Evolutionary conservation across 2,113 vertebrate species (phyloP).

Genomic region (Nothoprocta pentlandii): DNA sequence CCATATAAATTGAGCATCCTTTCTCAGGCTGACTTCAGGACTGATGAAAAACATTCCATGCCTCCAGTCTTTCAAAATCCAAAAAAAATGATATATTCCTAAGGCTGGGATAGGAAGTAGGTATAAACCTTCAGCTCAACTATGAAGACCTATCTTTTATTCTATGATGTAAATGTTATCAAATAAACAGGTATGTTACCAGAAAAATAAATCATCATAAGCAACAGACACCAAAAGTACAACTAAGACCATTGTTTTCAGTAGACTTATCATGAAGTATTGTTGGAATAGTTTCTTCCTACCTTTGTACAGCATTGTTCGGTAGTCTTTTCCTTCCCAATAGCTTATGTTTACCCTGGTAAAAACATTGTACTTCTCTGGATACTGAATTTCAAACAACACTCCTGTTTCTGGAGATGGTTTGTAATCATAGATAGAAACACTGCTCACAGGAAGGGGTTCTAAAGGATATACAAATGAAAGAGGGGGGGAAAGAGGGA

Average conservation of each 20-base stretch:
- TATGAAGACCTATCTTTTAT: background rate
- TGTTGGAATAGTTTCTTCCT: background rate
- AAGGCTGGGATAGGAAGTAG: background rate
- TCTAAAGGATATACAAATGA: constrained; percentile 75
- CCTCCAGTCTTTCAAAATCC: background rate
- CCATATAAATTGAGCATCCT: fast-evolving
- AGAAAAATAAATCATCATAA: background rate
- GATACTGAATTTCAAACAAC: constrained; percentile 91
- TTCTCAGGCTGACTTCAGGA: background rate
- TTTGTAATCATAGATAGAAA: constrained; percentile 88
- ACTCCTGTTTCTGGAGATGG: constrained; percentile 94
- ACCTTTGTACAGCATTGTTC: constrained; percentile 96
- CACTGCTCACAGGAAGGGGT: constrained; percentile 89
- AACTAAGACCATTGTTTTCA: background rate
- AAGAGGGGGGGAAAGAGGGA: background rate
- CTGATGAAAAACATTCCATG: background rate
- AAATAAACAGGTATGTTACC: background rate
- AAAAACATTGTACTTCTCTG: constrained; percentile 89
- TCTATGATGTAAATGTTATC: background rate
- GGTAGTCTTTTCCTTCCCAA: constrained; percentile 86
- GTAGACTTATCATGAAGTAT: background rate
- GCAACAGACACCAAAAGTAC: background rate
- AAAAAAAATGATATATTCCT: background rate
- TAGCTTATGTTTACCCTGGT: constrained; percentile 97
- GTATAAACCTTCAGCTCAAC: background rate